These are phyloP conservation scores for Montipora foliosa DNA, from an alignment of 64 coral and sea anemone species.

Conservation along the genomic window DNA sequence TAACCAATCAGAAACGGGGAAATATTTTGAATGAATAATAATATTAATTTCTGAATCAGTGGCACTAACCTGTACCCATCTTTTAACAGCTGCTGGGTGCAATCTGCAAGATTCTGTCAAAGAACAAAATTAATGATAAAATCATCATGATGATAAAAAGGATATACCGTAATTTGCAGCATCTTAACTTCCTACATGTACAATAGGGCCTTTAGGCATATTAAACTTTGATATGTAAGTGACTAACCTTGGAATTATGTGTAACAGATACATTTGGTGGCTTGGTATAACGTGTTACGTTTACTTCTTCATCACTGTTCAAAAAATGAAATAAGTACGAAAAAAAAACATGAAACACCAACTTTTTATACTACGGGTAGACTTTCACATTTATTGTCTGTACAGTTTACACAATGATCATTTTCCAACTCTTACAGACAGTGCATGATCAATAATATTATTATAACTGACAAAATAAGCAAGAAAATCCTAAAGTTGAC, in stretches of 20 bases:
- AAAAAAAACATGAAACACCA: neutral
- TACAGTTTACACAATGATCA: too few species aligned
- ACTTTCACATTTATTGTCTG: too few species aligned
- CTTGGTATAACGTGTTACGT: constrained; percentile 73
- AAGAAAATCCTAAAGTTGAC: too few species aligned
- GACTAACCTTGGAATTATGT: constrained; percentile 74
- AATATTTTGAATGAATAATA: too few species aligned
- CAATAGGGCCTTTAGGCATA: neutral
- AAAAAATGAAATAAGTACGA: neutral
- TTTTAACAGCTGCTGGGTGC: constrained; percentile 83
- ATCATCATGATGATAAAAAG: too few species aligned
- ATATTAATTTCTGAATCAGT: too few species aligned
- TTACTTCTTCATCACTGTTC: constrained; percentile 79
- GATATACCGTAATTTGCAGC: neutral
- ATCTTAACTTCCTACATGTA: neutral
- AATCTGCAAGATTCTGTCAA: constrained; percentile 86
- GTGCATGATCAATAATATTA: too few species aligned
- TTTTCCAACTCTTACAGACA: too few species aligned
- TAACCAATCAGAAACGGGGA: too few species aligned
- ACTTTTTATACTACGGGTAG: too few species aligned
- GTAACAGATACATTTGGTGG: constrained; percentile 80
- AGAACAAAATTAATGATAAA: neutral
- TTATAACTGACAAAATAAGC: too few species aligned
- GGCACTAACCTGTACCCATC: constrained; percentile 86
- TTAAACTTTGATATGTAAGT: neutral